A percentile compares a stretch with the other conserved stretches of the same genome.
Evolutionary conservation across 2,797 vertebrate genomes (phyloP).

Genomic region (Chlorospingus flavigularis): DNA sequence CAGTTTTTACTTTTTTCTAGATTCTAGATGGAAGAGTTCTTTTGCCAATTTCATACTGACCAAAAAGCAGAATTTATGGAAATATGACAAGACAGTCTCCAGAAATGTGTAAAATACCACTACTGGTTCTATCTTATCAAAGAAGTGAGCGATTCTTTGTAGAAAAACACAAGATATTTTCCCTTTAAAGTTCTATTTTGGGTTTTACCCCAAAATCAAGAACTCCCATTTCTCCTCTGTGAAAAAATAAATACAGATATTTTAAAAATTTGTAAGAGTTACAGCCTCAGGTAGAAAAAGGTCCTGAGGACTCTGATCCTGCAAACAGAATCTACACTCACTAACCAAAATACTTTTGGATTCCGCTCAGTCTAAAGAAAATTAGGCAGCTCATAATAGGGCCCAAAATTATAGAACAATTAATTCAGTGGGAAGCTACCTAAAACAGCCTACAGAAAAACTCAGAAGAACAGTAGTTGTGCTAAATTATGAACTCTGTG

Average conservation of each 20-base stretch:
- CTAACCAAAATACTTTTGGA: background rate
- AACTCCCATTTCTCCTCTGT: background rate
- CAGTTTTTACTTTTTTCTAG: rapidly evolving
- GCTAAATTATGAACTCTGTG: background rate
- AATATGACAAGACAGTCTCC: background rate
- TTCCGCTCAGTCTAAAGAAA: background rate
- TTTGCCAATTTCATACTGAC: background rate
- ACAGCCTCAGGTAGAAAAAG: background rate
- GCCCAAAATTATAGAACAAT: background rate
- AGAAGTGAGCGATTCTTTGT: background rate
- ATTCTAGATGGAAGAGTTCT: background rate
- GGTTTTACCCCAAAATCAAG: background rate
- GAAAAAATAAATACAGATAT: background rate
- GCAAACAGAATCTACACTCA: background rate
- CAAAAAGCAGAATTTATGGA: background rate
- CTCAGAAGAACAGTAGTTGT: background rate
- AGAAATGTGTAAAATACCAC: background rate
- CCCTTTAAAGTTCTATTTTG: background rate
- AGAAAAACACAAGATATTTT: background rate
- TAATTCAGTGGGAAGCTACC: background rate
- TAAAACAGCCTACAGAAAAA: background rate
- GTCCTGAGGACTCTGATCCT: background rate
- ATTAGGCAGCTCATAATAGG: background rate
- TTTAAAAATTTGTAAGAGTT: background rate
- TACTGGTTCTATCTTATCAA: background rate